Base-by-base conservation (phyloP, 2,888 invertebrate species). In the Dione juno region DNA sequence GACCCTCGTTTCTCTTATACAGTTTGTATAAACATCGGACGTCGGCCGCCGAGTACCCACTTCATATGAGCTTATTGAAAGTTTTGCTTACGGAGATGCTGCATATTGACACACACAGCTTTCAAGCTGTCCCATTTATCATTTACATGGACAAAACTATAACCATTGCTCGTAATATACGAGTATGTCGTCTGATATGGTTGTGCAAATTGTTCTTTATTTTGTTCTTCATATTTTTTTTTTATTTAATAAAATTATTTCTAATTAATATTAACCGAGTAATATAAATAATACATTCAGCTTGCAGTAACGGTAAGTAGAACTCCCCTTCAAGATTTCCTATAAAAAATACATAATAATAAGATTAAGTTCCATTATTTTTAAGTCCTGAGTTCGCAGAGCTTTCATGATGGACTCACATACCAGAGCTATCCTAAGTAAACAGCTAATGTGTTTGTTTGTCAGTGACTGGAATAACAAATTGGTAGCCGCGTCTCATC, bases 1-100 rank as follows among this genome's bases (percentile, higher is more conserved):
- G 84, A 82, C 76, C 78, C 83, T 84, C 81, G 81, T 84, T 85
- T 83, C 84, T 85, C 78, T 84, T 81, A 81, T 81, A 81, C 80
- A 79, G 79, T 75, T 78, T 81, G 81, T 78, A 79, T 80, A 85
- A 85, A 87, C 85, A 84, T 73, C 71, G 75, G 72, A 77, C 72
- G 71, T 69, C 75, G 59, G 21, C 19, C 10, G 28, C 67, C 19
- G 35, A 64, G 64, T 40, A 40, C 50, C 40, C 64, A 52, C 64
- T 64, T 48, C 64, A 64, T 13, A 50, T 19, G n/a, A 16, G 37
- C 63, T 45, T 63, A 37, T 63, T 63, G 16, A 48, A 63, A 48
- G 48, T 48, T 48, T 63, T 63, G 48, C 63, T 63, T 63, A 63
- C 48, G 35, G 16, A 37, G 45, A 50, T 14, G 14, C 21, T 61